Evolutionary conservation across 2,888 invertebrate species (phyloP).

Genomic region (Andrena minutula): DNA sequence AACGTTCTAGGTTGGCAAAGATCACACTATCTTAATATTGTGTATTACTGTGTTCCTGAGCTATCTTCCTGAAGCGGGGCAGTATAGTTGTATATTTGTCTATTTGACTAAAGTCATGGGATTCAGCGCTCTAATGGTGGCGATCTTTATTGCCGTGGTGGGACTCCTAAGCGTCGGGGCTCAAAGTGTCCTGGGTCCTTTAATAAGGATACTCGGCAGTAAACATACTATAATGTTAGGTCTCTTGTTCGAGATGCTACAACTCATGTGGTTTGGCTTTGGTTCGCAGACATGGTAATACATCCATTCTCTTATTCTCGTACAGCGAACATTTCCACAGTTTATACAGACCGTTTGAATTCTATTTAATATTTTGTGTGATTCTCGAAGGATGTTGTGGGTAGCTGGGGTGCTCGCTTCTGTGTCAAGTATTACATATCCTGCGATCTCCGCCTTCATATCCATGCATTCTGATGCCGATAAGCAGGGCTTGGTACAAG

Average conservation of each 20-base stretch:
- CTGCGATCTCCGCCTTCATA: slow-evolving; percentile 99
- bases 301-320: slow-evolving; percentile 22
- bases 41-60: slow-evolving; percentile 99
- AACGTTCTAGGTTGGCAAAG: slow-evolving; percentile 92
- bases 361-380: slow-evolving; percentile 24
- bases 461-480: slow-evolving; percentile 99
- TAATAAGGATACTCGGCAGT: slow-evolving; percentile 92
- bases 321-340: background rate
- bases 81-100: slow-evolving; percentile 99
- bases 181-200: slow-evolving; percentile 93
- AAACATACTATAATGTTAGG: slow-evolving; percentile 99
- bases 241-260: slow-evolving; percentile 97
- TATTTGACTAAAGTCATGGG: slow-evolving; percentile 98
- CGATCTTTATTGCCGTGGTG: slow-evolving; percentile 98
- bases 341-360: background rate
- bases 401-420: slow-evolving; percentile 98
- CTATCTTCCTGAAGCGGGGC: slow-evolving; percentile 98
- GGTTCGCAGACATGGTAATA: slow-evolving; percentile 96
- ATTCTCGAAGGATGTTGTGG: slow-evolving; percentile 97
- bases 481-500: slow-evolving; percentile 98
- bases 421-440: slow-evolving; percentile 98
- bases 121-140: slow-evolving; percentile 97
- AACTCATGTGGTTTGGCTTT: slow-evolving; percentile 98
- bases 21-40: slow-evolving; percentile 97
- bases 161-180: slow-evolving; percentile 98